Conservation (phyloP, 2,888 invertebrate genomes). For the Druceiella hillmani region DNA sequence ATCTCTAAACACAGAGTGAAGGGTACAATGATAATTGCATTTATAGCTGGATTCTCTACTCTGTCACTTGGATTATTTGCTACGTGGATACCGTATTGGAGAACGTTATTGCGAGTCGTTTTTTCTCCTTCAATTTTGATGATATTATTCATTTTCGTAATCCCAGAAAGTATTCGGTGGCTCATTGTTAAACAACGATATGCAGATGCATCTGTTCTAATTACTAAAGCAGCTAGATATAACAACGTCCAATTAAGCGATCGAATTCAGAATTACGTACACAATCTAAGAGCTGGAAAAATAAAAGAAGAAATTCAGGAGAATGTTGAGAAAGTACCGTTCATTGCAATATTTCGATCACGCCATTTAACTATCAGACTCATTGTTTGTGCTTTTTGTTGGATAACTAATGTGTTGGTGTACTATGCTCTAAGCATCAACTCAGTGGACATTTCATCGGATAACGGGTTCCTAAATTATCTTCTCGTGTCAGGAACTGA, state of each 20-base stretch:
- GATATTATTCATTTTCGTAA: neutral
- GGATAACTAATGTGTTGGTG: constrained; percentile 60
- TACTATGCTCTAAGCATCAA: constrained; percentile 64
- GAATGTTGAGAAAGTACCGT: neutral
- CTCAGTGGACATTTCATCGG: constrained; percentile 52
- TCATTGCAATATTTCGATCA: neutral
- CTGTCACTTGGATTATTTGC: neutral
- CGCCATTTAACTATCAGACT: neutral
- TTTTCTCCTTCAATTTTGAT: neutral
- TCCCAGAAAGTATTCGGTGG: neutral
- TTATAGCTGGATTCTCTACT: neutral
- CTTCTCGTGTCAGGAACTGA: constrained; percentile 34
- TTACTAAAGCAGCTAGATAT: neutral
- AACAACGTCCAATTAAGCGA: neutral
- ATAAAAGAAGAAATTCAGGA: no score
- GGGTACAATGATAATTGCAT: neutral
- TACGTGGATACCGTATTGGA: neutral
- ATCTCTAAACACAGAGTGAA: neutral
- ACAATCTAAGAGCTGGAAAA: neutral
- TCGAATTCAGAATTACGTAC: neutral
- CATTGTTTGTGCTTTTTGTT: constrained; percentile 54
- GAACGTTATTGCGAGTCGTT: neutral
- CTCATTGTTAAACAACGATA: neutral
- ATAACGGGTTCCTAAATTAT: constrained; percentile 56
- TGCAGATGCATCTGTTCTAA: neutral